A percentile compares a stretch with the other conserved stretches of the same genome.
Evolutionary conservation across 1,140 invertebrate species (phyloP).

Genomic region (Drosophila auraria): DNA sequence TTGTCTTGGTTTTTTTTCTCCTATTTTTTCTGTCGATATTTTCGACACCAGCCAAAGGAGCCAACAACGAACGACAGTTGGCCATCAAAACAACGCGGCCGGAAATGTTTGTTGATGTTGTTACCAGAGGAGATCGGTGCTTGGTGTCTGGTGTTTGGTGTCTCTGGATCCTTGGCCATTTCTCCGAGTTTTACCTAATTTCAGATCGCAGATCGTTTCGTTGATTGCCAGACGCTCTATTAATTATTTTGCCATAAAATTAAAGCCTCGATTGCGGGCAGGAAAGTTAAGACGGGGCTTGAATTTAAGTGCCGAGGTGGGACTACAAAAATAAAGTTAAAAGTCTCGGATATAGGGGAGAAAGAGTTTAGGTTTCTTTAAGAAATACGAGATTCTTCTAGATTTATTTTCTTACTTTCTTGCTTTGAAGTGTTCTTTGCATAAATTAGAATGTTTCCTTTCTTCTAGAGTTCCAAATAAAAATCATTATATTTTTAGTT

Average conservation of each 20-base stretch:
- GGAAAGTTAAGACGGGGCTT: background rate
- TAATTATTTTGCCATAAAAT: constrained; percentile 47
- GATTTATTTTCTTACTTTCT: background rate
- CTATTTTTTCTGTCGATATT: background rate
- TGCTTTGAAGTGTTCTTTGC: background rate
- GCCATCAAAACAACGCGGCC: constrained; percentile 46
- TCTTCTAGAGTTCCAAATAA: too few species aligned
- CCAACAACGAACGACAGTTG: constrained; percentile 34
- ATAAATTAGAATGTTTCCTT: background rate
- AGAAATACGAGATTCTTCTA: too few species aligned
- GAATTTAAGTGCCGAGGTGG: constrained; percentile 1
- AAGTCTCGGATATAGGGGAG: background rate
- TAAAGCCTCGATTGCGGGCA: constrained; percentile 6
- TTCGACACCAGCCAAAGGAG: constrained; percentile 6
- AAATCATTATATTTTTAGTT: background rate
- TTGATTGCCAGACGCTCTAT: constrained; percentile 33
- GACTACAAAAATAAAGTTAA: background rate
- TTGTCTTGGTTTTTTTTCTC: constrained; percentile 10
- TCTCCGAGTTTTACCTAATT: constrained; percentile 37
- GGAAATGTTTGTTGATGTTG: constrained; percentile 42
- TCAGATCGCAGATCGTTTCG: constrained; percentile 33
- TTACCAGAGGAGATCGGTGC: constrained; percentile 2
- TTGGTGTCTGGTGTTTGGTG: background rate
- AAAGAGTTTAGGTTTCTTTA: background rate
- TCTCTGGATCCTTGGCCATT: background rate